A percentile compares a stretch with the other conserved stretches of the same genome.
Evolutionary conservation across 2,888 invertebrate species (phyloP).

Genomic region (Pyrrhia umbra): DNA sequence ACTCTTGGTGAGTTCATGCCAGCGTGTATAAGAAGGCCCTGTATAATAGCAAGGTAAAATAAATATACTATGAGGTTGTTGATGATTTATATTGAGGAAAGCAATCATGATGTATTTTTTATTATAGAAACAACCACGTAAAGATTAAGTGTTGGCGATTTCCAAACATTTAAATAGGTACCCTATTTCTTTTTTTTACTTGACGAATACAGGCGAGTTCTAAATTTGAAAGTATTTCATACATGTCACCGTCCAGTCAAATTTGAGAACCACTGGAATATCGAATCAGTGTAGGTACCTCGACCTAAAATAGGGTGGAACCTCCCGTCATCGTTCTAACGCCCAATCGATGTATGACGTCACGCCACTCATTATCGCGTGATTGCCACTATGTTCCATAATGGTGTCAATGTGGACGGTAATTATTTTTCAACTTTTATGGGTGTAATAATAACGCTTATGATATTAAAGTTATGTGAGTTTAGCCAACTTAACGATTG

Average conservation of each 20-base stretch:
- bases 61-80: too few species aligned
- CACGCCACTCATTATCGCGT: slow-evolving; percentile 53
- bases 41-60: too few species aligned
- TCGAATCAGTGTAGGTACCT: slow-evolving; percentile 26
- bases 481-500: background rate
- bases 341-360: slow-evolving; percentile 57
- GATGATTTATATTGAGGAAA: too few species aligned
- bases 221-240: too few species aligned
- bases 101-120: too few species aligned
- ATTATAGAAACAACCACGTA: too few species aligned
- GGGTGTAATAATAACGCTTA: slow-evolving; percentile 13
- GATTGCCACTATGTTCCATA: slow-evolving; percentile 41
- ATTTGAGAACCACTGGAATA: background rate
- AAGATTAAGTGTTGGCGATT: too few species aligned
- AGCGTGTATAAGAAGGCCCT: too few species aligned
- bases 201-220: too few species aligned
- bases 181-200: too few species aligned
- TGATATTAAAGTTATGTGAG: background rate
- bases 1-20: too few species aligned
- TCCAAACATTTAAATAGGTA: too few species aligned
- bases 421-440: slow-evolving; percentile 27
- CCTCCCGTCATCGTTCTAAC: slow-evolving; percentile 44
- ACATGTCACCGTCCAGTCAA: background rate
- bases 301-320: slow-evolving; percentile 48
- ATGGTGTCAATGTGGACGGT: slow-evolving; percentile 26